Evolutionary conservation across 2,888 invertebrate species (phyloP).

Genomic region (Melanchra persicariae): DNA sequence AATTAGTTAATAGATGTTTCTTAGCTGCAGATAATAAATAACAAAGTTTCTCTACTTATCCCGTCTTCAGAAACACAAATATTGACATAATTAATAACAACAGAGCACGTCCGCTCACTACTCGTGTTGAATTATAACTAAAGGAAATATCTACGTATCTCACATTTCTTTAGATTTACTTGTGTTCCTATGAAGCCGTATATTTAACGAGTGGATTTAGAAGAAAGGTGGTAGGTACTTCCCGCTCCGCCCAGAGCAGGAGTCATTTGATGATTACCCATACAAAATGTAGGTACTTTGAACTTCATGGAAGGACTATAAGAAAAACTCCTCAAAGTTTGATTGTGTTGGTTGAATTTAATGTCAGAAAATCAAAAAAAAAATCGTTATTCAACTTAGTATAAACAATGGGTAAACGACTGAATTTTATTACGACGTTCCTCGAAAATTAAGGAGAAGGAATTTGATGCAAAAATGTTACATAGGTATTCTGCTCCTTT

Average conservation of each 20-base stretch:
- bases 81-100: slow-evolving; percentile 86
- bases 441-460: slow-evolving; percentile 10
- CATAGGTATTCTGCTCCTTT: slow-evolving; percentile 26
- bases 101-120: slow-evolving; percentile 80
- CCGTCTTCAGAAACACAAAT: slow-evolving; percentile 82
- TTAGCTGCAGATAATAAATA: slow-evolving; percentile 78
- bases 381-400: background rate
- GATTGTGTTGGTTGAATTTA: background rate
- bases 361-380: background rate
- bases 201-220: slow-evolving; percentile 13
- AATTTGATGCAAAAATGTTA: slow-evolving; percentile 22
- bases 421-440: slow-evolving; percentile 23
- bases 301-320: background rate
- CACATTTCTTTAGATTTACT: slow-evolving; percentile 54
- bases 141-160: slow-evolving; percentile 67
- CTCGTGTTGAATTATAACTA: slow-evolving; percentile 79
- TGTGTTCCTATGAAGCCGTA: slow-evolving; percentile 33
- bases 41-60: slow-evolving; percentile 80
- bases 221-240: too few species aligned
- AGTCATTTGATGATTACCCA: too few species aligned
- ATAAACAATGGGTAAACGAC: background rate
- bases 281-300: too few species aligned
- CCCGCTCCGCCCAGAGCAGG: too few species aligned
- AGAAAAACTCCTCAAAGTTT: background rate
- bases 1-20: slow-evolving; percentile 77